These are phyloP conservation scores for Streptopelia turtur DNA, from an alignment of 2,797 vertebrate genomes.

Conservation along the genomic window DNA sequence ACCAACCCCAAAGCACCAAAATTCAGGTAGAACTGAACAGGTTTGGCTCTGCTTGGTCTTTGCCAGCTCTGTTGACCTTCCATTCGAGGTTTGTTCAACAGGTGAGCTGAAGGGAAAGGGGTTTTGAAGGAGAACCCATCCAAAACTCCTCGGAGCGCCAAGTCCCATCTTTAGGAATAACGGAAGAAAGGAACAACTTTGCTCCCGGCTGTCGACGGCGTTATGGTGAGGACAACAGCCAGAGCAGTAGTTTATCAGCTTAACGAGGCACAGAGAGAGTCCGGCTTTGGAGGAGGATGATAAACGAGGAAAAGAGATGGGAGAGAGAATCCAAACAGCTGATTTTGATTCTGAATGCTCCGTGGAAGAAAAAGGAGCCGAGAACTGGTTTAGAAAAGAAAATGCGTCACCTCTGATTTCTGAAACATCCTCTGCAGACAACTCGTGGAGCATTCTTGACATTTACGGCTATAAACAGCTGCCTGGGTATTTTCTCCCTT, in stretches of 20 bases:
- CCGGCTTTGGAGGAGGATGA: background rate
- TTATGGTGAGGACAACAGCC: background rate
- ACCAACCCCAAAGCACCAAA: background rate
- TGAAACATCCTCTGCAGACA: slow-evolving; percentile 3
- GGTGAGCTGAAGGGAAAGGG: background rate
- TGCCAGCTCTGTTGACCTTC: background rate
- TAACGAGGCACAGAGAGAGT: background rate
- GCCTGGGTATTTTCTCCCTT: background rate
- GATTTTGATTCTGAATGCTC: background rate
- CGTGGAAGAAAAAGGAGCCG: rapidly evolving
- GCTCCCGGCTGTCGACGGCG: rapidly evolving
- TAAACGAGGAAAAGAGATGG: background rate
- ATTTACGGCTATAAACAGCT: slow-evolving; percentile 36
- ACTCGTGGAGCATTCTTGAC: slow-evolving; percentile 23
- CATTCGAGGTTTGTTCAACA: background rate
- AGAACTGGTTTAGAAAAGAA: background rate
- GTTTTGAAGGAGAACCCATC: background rate
- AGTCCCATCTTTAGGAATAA: background rate
- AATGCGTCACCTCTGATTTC: background rate
- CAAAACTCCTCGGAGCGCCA: background rate
- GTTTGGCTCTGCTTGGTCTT: background rate
- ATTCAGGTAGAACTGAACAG: background rate
- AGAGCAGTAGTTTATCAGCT: background rate
- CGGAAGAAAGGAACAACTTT: background rate
- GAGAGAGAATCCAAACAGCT: background rate